phyloP scores from a whole-genome alignment of 2,888 invertebrate species.

The Eledona agricola region DNA sequence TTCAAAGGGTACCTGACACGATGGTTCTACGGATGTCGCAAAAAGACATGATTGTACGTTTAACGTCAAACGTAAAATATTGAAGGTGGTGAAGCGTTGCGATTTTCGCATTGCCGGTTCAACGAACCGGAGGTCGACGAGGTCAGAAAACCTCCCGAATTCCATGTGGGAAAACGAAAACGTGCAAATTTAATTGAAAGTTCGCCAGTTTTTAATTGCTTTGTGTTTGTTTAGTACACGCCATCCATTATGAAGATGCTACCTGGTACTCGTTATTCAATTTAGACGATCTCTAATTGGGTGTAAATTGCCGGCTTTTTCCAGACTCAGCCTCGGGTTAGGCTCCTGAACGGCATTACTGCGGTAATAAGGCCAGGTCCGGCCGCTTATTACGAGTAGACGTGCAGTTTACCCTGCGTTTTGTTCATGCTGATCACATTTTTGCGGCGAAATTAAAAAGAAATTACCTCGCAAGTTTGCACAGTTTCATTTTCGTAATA shows the following conservation, averaged over 20 bases:
- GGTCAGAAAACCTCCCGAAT: slow-evolving; percentile 15
- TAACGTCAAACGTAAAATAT: slow-evolving; percentile 49
- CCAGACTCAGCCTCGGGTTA: slow-evolving; percentile 51
- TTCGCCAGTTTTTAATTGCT: slow-evolving; percentile 30
- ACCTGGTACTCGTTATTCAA: slow-evolving; percentile 57
- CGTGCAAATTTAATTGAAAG: slow-evolving; percentile 8
- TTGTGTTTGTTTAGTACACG: slow-evolving; percentile 38
- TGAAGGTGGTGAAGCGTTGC: slow-evolving; percentile 44
- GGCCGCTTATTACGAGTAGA: slow-evolving; percentile 35
- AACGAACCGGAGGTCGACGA: slow-evolving; percentile 23
- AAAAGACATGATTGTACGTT: slow-evolving; percentile 45
- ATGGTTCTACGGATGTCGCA: slow-evolving; percentile 38
- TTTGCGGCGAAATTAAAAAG: slow-evolving; percentile 28
- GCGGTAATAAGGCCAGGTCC: slow-evolving; percentile 37
- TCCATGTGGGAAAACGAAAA: slow-evolving; percentile 4
- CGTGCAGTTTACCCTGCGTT: slow-evolving; percentile 30
- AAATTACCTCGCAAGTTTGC: slow-evolving; percentile 15
- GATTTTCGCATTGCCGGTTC: slow-evolving; percentile 36
- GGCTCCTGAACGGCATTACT: slow-evolving; percentile 52
- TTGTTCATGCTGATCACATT: slow-evolving; percentile 24
- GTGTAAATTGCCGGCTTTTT: slow-evolving; percentile 58
- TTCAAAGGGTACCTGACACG: slow-evolving; percentile 9
- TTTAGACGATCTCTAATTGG: slow-evolving; percentile 57
- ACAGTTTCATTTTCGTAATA: slow-evolving; percentile 12
- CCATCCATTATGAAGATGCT: slow-evolving; percentile 42